phyloP scores from a whole-genome alignment of 2,888 invertebrate species.

The Thalpophila matura region DNA sequence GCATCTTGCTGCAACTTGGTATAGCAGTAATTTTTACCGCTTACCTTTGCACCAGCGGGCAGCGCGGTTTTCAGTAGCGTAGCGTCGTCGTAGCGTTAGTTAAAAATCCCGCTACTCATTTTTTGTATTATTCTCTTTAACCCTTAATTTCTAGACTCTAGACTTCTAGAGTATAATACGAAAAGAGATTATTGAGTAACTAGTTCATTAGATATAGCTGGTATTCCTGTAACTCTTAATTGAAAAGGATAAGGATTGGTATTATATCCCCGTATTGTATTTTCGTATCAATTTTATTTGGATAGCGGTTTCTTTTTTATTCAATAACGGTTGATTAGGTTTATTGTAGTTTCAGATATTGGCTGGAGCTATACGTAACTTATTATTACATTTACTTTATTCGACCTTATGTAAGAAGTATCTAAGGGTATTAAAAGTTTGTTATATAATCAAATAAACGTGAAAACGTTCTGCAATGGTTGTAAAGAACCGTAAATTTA shows the following conservation, averaged over 20 bases:
- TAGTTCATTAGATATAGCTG: conserved; percentile 8
- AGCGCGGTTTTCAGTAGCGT: conserved; percentile 32
- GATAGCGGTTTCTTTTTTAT: not conserved
- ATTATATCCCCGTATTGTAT: conserved; percentile 1
- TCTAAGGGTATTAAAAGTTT: conserved; percentile 1
- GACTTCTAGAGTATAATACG: not conserved
- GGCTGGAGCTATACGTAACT: not conserved
- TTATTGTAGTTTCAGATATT: conserved; percentile 19
- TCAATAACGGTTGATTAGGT: conserved; percentile 9
- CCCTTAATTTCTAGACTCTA: not conserved
- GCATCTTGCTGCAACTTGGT: conserved; percentile 26
- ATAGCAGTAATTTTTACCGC: conserved; percentile 41
- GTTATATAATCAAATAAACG: conserved; percentile 10
- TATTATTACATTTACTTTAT: conserved; percentile 1
- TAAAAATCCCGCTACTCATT: conserved; percentile 38
- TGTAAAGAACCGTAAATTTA: conserved; percentile 55
- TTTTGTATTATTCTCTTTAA: conserved; percentile 41
- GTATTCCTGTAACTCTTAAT: conserved; percentile 1
- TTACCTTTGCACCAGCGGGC: conserved; percentile 37
- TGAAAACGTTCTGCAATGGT: conserved; percentile 19
- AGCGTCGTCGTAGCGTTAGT: conserved; percentile 23
- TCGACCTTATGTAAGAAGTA: not conserved
- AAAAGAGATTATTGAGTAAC: conserved; percentile 14
- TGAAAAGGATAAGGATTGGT: conserved; percentile 6
- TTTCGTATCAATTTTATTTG: conserved; percentile 1